Evolutionary conservation across 2,888 invertebrate genomes (phyloP), one percentile per base, ranked within the genome.

Genomic region (Zygothrica quintamaculata): DNA sequence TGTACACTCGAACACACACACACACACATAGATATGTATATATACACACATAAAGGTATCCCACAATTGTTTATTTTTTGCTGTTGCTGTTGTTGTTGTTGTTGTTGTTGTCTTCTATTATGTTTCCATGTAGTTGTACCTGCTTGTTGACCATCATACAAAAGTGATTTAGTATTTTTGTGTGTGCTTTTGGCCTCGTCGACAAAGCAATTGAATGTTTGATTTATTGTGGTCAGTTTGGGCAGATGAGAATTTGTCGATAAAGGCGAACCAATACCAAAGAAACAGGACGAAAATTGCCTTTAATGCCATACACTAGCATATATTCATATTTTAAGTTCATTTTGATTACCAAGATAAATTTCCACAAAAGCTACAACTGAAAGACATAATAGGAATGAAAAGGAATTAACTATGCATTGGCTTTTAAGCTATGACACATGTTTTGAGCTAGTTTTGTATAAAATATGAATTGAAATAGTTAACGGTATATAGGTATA

Each of bases 161-260:
- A 64, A 64, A 34, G 59, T 74, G 74, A 70, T 70, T 74, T 74
- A 64, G 53, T 59, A 65, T 70, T 60, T 46, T 51, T 68, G 51
- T 59, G 5, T 34, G 34, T 40, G 39, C 9, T 52, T 47, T 67
- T 74, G 60, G 53, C 56, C 48, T 52, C 65, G 65, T 71, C 79
- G 76, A 71, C 68, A 58, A 78, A 74, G 68, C 82, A 76, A 74
- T 80, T 80, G 80, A 74, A 70, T 62, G 60, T 65, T 55, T 80
- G 80, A 82, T 80, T 80, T 84, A 77, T 79, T 82, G 82, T 67
- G 59, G 37, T 43, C 51, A 61, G 47, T 46, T 29, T 50, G 15
- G 37, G 46, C 52, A 52, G 46, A 66, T 59, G 39, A 33, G 48
- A 74, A 69, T 62, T 53, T 46, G 46, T 50, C 46, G 59, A 52